Conservation (phyloP, 2,113 vertebrate species). For the Ginglymostoma cirratum region DNA sequence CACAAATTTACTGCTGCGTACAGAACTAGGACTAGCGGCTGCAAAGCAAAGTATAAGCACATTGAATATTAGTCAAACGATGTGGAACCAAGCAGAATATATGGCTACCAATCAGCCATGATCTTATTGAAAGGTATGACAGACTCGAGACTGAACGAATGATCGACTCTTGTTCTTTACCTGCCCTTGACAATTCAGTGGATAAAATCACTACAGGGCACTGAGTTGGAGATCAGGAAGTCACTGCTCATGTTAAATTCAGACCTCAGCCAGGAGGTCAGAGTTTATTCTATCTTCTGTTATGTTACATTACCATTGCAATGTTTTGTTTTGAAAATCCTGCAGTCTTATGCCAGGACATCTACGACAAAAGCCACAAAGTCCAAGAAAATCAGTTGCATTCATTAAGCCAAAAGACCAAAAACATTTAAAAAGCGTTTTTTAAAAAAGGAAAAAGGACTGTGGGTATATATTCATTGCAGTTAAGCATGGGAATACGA, state of each 20-base stretch:
- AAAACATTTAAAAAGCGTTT: neutral
- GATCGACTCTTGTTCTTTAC: neutral
- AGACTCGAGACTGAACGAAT: neutral
- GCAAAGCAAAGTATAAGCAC: constrained; percentile 41
- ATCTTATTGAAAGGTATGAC: neutral
- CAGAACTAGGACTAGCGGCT: constrained; percentile 43
- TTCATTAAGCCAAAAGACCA: neutral
- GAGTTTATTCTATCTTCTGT: neutral
- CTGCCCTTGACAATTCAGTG: neutral
- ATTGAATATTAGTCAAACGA: neutral
- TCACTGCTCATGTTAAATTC: neutral
- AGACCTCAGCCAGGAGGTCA: neutral
- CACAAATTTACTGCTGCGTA: constrained; percentile 61
- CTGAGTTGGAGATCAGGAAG: no score
- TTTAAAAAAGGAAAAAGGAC: no score
- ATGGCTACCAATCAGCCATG: neutral
- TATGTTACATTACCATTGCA: neutral
- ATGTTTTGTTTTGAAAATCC: no score
- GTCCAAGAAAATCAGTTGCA: neutral
- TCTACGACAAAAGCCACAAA: neutral
- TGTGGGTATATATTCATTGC: neutral
- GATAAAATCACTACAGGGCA: neutral
- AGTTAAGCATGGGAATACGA: neutral
- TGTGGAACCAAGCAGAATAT: neutral
- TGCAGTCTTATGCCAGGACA: no score